A percentile compares a stretch with the other conserved stretches of the same genome.
Conservation (phyloP, 92 coral and sea anemone species). For the Metridium senile region DNA sequence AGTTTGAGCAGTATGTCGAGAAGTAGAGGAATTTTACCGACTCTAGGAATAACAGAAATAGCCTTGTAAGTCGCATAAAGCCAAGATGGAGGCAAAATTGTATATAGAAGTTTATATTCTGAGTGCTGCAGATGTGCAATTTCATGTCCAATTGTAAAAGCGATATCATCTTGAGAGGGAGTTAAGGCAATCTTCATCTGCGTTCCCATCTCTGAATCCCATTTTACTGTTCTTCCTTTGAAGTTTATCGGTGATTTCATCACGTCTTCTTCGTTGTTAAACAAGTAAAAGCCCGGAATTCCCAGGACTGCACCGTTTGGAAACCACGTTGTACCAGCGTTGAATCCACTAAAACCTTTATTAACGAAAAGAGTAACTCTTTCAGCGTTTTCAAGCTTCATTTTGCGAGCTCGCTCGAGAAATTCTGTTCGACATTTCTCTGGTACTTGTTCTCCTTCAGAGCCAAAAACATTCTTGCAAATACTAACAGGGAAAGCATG, state of each 20-base stretch:
- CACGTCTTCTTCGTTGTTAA: slow-evolving; percentile 61
- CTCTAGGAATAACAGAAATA: slow-evolving; percentile 51
- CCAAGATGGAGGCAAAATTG: slow-evolving; percentile 71
- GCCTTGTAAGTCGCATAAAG: slow-evolving; percentile 69
- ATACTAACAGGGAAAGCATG: slow-evolving; percentile 64
- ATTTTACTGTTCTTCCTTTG: slow-evolving; percentile 71
- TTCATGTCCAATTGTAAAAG: slow-evolving; percentile 79
- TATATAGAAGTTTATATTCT: slow-evolving; percentile 40
- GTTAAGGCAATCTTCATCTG: slow-evolving; percentile 69
- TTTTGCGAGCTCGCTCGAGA: slow-evolving; percentile 63
- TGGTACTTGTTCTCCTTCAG: slow-evolving; percentile 60
- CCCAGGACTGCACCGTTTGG: slow-evolving; percentile 80
- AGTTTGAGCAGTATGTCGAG: slow-evolving; percentile 66
- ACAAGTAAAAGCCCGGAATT: slow-evolving; percentile 77
- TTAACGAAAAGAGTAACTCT: slow-evolving; percentile 65
- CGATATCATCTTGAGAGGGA: slow-evolving; percentile 72
- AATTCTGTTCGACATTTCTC: slow-evolving; percentile 53
- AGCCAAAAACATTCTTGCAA: slow-evolving; percentile 53
- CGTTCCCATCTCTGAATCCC: slow-evolving; percentile 82
- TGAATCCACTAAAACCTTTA: slow-evolving; percentile 73
- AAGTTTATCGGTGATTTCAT: slow-evolving; percentile 73
- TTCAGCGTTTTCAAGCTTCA: slow-evolving; percentile 54
- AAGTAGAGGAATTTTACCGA: slow-evolving; percentile 37
- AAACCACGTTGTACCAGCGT: slow-evolving; percentile 65
- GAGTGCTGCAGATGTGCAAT: slow-evolving; percentile 70